Base-by-base conservation (phyloP, 2,888 invertebrate species). In the Cataglyphis albicans region DNA sequence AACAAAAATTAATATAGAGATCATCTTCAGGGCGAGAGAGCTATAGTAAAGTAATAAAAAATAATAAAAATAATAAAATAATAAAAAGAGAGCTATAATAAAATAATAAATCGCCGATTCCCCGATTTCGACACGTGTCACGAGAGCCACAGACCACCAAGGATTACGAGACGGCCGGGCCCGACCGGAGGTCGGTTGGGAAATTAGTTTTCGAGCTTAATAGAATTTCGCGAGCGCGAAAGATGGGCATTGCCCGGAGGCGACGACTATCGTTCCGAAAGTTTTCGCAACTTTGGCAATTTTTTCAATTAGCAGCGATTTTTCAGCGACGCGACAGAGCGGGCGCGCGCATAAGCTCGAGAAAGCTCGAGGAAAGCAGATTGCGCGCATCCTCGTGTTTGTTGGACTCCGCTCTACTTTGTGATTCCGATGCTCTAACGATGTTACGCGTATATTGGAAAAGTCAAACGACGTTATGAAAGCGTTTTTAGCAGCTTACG, bases 121-220 rank as follows among this genome's bases (percentile, higher is more conserved):
- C 35, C 32, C 25, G 73, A n/a, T n/a, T n/a, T n/a, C n/a, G 44
- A 59, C 78, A 72, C 78, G 74, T 80, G 78, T 59, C 82, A 61
- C 59, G 38, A 35, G 57, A 48, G 68, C 32, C 52, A 65, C 63
- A 65, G 57, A 80, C 84, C 82, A 74, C 86, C 57, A 81, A 73
- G 73, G 83, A 88, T 88, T 86, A 86, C 74, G 68, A 70, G 57
- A 83, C 38, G 67, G 48, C 55, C 65, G 29, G 61, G 29, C 70
- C 75, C 48, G 25, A 38, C 57, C 48, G 59, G 61, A 74, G 67
- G 67, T 63, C 82, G 85, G 86, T 86, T 88, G 88, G 88, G 78
- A 90, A 92, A 91, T 92, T 92, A 91, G 91, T 91, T 92, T 89
- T 76, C 78, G 83, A 84, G 88, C 89, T 90, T 91, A 92, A 93